Conservation (phyloP, 2,113 vertebrate species). For the Oncorhynchus nerka region DNA sequence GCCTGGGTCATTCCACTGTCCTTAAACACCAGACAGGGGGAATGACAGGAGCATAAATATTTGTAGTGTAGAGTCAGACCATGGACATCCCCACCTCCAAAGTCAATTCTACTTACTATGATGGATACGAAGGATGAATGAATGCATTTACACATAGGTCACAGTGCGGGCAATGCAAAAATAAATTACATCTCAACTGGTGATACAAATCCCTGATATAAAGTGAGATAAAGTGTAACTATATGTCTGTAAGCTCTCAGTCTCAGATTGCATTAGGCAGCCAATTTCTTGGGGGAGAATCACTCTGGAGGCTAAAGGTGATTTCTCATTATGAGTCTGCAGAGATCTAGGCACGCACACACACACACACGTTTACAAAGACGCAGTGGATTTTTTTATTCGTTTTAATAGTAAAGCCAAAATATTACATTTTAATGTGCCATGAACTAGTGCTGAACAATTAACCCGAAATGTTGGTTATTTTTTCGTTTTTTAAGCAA, state of each 20-base stretch:
- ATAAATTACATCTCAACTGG: not conserved
- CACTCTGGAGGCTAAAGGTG: constrained; percentile 3
- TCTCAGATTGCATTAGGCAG: not conserved
- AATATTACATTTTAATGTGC: too few species aligned
- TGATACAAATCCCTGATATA: not conserved
- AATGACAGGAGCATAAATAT: constrained; percentile 30
- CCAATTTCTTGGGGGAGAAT: not conserved
- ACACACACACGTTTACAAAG: too few species aligned
- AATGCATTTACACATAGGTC: not conserved
- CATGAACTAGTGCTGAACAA: too few species aligned
- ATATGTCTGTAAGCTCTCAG: not conserved
- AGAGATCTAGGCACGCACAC: constrained; percentile 9
- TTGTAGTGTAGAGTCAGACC: constrained; percentile 5
- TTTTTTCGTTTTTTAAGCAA: too few species aligned
- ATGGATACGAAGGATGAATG: constrained; percentile 4
- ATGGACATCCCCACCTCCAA: constrained; percentile 2
- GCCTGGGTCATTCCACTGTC: constrained; percentile 6
- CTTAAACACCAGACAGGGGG: constrained; percentile 13
- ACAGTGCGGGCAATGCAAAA: not conserved
- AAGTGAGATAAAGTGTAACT: not conserved
- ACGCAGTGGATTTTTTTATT: too few species aligned
- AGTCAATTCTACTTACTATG: constrained; percentile 2
- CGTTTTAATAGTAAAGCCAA: too few species aligned
- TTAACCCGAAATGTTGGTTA: too few species aligned
- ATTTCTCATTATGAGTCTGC: constrained; percentile 50